phyloP scores from a whole-genome alignment of 2,888 invertebrate species.

The Stenichneumon culpator region DNA sequence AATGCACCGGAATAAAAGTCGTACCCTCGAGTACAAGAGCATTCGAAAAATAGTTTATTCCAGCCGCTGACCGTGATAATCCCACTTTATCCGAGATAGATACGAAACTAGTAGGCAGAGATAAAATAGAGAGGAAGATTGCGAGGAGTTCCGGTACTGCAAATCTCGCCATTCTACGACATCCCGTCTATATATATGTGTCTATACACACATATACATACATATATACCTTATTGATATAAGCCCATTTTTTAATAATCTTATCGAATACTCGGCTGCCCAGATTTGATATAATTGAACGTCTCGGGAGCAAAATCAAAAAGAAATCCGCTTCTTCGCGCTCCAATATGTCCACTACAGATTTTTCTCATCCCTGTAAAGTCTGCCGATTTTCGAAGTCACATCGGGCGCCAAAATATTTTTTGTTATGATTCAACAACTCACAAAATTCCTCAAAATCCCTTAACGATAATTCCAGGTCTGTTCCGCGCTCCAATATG shows the following conservation, averaged over 20 bases:
- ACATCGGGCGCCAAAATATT: no score
- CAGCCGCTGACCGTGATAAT: slow-evolving; percentile 42
- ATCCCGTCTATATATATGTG: neutral
- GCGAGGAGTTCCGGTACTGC: neutral
- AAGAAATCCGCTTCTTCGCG: neutral
- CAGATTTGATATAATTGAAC: neutral
- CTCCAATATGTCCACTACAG: neutral
- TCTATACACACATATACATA: no score
- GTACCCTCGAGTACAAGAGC: slow-evolving; percentile 20
- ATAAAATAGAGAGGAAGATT: neutral
- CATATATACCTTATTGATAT: neutral
- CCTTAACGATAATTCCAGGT: no score
- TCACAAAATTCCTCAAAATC: no score
- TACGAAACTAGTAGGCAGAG: neutral
- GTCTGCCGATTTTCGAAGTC: no score
- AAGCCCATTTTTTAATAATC: neutral
- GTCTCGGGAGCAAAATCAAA: neutral
- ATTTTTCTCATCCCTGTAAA: neutral
- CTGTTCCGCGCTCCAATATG: no score
- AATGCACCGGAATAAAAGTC: slow-evolving; percentile 16
- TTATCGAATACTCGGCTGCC: neutral
- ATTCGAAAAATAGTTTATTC: slow-evolving; percentile 33
- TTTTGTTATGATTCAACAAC: no score
- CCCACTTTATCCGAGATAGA: slow-evolving; percentile 33
- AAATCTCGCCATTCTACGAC: neutral